Evolutionary conservation across 2,113 vertebrate genomes (phyloP).

Genomic region (Leuciscus idus): DNA sequence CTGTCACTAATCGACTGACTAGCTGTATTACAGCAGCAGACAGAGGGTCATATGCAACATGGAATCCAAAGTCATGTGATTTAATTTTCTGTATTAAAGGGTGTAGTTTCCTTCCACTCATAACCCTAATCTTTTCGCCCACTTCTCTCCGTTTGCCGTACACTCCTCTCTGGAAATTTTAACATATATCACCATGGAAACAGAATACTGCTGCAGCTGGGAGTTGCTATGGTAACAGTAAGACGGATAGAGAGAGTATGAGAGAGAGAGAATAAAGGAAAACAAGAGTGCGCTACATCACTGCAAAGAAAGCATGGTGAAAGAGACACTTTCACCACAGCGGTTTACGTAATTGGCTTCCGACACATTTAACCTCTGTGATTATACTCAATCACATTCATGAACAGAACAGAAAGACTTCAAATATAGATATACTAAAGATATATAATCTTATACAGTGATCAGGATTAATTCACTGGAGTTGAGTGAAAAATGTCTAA

Average conservation of each 20-base stretch:
- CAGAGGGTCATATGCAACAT: not conserved
- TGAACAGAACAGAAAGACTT: not conserved
- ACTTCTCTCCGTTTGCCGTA: conserved; percentile 48
- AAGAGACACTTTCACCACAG: not conserved
- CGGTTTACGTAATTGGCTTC: not conserved
- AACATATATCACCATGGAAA: conserved; percentile 76
- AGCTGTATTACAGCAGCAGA: not conserved
- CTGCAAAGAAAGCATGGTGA: conserved; percentile 59
- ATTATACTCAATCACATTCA: not conserved
- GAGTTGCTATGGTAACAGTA: conserved; percentile 76
- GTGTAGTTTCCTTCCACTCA: conserved; percentile 60
- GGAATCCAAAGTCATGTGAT: conserved; percentile 32
- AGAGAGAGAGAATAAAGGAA: conserved; percentile 19
- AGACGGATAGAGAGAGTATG: conserved; percentile 54
- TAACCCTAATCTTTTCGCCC: conserved; percentile 56
- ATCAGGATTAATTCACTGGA: not conserved
- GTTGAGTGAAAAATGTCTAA: not conserved
- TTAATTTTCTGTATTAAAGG: conserved; percentile 56
- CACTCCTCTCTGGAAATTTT: conserved; percentile 71
- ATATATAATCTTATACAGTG: not conserved
- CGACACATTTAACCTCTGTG: conserved; percentile 25
- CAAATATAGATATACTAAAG: not conserved
- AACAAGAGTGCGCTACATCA: conserved; percentile 71
- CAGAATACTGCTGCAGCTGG: conserved; percentile 77
- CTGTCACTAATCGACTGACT: not conserved